Conservation (phyloP, 1,140 invertebrate species). For the Ostrea edulis region DNA sequence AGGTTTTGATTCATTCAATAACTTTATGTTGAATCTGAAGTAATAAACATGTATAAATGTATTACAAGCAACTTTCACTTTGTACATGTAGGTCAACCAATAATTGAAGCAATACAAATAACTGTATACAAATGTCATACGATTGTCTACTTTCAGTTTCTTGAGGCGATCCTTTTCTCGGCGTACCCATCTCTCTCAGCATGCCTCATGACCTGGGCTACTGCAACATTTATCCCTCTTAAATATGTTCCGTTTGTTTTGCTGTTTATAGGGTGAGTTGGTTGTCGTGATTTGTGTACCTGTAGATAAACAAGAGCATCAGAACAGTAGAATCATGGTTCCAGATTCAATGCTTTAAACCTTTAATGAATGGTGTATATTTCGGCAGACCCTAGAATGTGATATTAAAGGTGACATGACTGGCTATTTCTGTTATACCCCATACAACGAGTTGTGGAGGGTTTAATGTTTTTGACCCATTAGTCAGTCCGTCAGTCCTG, state of each 20-base stretch:
- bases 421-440: too few species aligned
- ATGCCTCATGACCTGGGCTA: constrained; percentile 65
- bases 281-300: not conserved
- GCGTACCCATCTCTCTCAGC: constrained; percentile 67
- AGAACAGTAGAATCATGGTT: constrained; percentile 44
- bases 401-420: too few species aligned
- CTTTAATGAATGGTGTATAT: not conserved
- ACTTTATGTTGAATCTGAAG: too few species aligned
- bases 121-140: not conserved
- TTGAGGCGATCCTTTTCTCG: constrained; percentile 70
- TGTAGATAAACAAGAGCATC: not conserved
- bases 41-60: too few species aligned
- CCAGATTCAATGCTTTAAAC: constrained; percentile 38
- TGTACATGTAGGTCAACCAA: too few species aligned
- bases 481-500: too few species aligned
- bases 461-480: too few species aligned
- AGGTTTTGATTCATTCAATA: too few species aligned
- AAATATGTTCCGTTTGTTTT: constrained; percentile 62
- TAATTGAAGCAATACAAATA: too few species aligned
- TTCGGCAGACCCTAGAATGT: too few species aligned
- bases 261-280: constrained; percentile 66
- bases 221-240: constrained; percentile 60
- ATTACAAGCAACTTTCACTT: too few species aligned
- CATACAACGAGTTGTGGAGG: too few species aligned
- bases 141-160: constrained; percentile 61